These are phyloP conservation scores for Heliornis fulica DNA, from an alignment of 2,113 vertebrate genomes.

Conservation along the genomic window DNA sequence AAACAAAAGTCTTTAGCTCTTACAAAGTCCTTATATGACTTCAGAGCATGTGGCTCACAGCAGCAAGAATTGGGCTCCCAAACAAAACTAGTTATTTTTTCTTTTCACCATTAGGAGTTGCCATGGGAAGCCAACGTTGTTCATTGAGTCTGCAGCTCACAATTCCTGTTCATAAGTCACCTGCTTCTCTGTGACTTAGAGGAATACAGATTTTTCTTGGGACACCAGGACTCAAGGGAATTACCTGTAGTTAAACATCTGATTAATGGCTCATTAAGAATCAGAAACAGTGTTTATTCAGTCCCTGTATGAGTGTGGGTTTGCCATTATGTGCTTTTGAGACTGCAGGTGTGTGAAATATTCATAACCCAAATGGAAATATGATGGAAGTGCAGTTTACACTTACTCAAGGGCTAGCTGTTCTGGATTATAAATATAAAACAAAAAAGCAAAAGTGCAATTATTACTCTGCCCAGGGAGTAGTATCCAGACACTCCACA, in stretches of 20 bases:
- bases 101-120: not conserved
- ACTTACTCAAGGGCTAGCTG: constrained; percentile 15
- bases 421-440: constrained; percentile 18
- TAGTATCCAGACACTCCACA: not conserved
- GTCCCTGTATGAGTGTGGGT: constrained; percentile 39
- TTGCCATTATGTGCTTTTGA: constrained; percentile 59
- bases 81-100: not conserved
- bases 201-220: constrained; percentile 64
- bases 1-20: not conserved
- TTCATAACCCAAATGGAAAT: constrained; percentile 59
- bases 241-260: constrained; percentile 67
- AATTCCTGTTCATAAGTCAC: constrained; percentile 4
- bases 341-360: constrained; percentile 64
- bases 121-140: not conserved
- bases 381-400: constrained; percentile 32
- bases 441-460: not conserved
- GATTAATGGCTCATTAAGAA: constrained; percentile 67
- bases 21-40: not conserved
- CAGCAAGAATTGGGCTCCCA: not conserved
- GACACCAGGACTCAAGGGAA: constrained; percentile 54
- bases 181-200: not conserved
- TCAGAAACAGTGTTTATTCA: constrained; percentile 56
- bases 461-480: not conserved
- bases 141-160: not conserved
- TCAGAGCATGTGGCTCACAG: not conserved